phyloP scores from a whole-genome alignment of 2,797 vertebrate species.

The Ibycter americanus region DNA sequence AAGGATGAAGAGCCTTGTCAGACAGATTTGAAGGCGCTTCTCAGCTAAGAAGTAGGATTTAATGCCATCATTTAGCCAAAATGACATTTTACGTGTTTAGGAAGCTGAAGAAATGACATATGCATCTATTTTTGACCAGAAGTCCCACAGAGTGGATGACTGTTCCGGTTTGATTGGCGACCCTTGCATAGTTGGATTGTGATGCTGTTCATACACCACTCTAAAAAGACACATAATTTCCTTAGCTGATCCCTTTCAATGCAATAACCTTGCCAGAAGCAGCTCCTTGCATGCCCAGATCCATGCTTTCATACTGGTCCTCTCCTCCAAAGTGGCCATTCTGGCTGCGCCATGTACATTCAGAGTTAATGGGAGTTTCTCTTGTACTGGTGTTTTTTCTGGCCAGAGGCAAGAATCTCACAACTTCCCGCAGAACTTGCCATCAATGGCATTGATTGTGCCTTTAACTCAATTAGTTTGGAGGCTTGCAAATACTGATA shows the following conservation, averaged over 20 bases:
- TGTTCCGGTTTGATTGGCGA: neutral
- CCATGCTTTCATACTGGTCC: neutral
- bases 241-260: neutral
- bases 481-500: neutral
- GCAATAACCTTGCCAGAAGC: neutral
- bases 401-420: neutral
- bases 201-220: neutral
- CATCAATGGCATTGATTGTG: neutral
- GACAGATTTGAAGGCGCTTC: conserved; percentile 14
- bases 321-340: neutral
- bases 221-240: neutral
- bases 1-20: conserved; percentile 13
- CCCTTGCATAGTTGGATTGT: neutral
- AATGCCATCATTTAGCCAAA: neutral
- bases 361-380: neutral
- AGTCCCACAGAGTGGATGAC: neutral
- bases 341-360: neutral
- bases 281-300: neutral
- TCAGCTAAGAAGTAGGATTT: neutral
- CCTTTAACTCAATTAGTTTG: conserved; percentile 23
- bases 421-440: neutral
- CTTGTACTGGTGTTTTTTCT: neutral
- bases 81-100: neutral
- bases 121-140: neutral
- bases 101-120: neutral